Conservation (phyloP, 2,113 vertebrate species). For the Geococcyx californianus region DNA sequence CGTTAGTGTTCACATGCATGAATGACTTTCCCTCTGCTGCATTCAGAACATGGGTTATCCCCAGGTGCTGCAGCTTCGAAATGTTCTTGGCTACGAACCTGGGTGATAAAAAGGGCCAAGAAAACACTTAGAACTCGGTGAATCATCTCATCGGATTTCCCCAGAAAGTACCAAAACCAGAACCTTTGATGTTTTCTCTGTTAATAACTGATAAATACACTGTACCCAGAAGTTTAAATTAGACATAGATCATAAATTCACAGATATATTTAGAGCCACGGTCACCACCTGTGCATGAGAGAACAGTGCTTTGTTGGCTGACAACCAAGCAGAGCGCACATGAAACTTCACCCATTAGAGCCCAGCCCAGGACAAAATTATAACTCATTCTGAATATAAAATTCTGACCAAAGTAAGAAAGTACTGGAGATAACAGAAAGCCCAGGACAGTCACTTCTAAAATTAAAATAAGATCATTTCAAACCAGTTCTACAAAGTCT, state of each 20-base stretch:
- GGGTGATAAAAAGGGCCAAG: background rate
- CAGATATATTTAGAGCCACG: background rate
- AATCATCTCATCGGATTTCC: background rate
- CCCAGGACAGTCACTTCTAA: background rate
- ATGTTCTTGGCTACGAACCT: constrained; percentile 96
- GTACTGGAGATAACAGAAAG: background rate
- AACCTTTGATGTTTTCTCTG: background rate
- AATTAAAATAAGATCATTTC: background rate
- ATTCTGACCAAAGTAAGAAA: background rate
- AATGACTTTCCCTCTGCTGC: constrained; percentile 96
- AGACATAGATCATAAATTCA: background rate
- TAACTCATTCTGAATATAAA: background rate
- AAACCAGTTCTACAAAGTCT: background rate
- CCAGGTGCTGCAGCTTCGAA: constrained; percentile 86
- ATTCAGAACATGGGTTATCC: constrained; percentile 95
- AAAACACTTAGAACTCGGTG: background rate
- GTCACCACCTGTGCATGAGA: background rate
- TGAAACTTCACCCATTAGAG: background rate
- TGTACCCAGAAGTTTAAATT: background rate
- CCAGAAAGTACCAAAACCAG: background rate
- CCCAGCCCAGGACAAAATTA: background rate
- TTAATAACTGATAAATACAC: background rate
- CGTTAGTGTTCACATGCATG: constrained; percentile 97
- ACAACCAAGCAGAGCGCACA: background rate
- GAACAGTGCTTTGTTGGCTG: background rate